Conservation (phyloP, 2,888 invertebrate species). For the Yponomeuta plumbellus region DNA sequence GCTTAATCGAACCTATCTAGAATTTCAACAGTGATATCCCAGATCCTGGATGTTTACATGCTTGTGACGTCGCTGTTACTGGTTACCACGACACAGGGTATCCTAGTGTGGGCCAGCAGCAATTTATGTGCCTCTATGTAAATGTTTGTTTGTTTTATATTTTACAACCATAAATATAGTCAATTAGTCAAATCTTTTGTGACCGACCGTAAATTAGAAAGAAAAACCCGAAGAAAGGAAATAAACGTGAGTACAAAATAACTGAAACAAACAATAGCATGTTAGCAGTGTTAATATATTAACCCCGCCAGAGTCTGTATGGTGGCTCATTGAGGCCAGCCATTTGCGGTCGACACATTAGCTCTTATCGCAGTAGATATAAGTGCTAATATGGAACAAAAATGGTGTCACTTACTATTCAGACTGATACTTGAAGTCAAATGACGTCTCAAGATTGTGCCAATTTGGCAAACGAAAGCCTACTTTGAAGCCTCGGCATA, state of each 20-base stretch:
- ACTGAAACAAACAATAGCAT: not conserved
- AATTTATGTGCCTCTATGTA: too few species aligned
- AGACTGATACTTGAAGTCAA: not conserved
- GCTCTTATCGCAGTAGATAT: not conserved
- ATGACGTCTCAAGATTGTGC: not conserved
- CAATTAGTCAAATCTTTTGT: not conserved
- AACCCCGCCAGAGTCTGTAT: not conserved
- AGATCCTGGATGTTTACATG: too few species aligned
- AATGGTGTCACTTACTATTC: not conserved
- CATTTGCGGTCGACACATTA: not conserved
- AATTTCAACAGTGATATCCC: too few species aligned
- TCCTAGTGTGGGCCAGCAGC: too few species aligned
- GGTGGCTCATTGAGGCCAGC: not conserved
- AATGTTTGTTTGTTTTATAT: too few species aligned
- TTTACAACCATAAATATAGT: not conserved
- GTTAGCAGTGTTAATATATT: not conserved
- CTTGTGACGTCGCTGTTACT: too few species aligned
- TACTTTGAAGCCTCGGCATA: not conserved
- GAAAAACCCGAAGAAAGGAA: not conserved
- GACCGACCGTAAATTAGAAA: not conserved
- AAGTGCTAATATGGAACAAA: not conserved
- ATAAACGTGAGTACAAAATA: conserved; percentile 1
- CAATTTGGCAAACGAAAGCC: not conserved
- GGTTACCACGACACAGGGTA: too few species aligned
- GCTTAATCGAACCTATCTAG: too few species aligned